phyloP scores from a whole-genome alignment of 2,888 invertebrate genomes.

The Epicampocera succincta region DNA sequence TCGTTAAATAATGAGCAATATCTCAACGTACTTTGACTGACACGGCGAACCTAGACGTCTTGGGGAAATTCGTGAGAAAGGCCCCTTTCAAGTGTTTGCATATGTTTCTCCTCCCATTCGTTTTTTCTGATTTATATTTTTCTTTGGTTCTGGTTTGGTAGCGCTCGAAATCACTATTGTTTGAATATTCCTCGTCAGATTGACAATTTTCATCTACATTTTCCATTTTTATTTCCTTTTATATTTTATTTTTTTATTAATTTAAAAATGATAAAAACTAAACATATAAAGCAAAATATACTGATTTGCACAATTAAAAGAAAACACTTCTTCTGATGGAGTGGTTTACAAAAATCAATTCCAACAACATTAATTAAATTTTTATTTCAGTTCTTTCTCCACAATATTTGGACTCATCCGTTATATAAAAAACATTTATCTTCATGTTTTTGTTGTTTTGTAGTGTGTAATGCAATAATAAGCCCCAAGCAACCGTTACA shows the following conservation, averaged over 20 bases:
- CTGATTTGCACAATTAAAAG: conserved; percentile 1
- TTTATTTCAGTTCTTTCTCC: conserved; percentile 22
- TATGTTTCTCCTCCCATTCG: conserved; percentile 13
- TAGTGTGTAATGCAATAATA: conserved; percentile 25
- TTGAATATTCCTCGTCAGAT: too few species aligned
- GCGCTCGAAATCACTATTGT: too few species aligned
- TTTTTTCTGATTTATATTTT: conserved; percentile 23
- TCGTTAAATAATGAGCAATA: conserved; percentile 15
- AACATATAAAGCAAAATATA: not conserved
- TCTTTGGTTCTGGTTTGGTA: too few species aligned
- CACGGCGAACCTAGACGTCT: conserved; percentile 5
- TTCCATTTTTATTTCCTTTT: too few species aligned
- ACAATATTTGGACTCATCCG: conserved; percentile 21
- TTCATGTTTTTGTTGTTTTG: conserved; percentile 31
- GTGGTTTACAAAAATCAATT: conserved; percentile 33
- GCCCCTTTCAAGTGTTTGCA: conserved; percentile 7
- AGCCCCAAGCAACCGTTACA: conserved; percentile 6
- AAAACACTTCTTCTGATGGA: not conserved
- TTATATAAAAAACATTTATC: conserved; percentile 22
- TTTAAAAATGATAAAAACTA: not conserved
- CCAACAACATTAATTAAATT: conserved; percentile 32
- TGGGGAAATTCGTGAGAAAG: conserved; percentile 34
- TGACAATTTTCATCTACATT: too few species aligned
- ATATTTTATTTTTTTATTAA: not conserved
- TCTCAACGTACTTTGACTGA: conserved; percentile 11